phyloP scores from a whole-genome alignment of 2,113 vertebrate species.

The Scophthalmus maximus region DNA sequence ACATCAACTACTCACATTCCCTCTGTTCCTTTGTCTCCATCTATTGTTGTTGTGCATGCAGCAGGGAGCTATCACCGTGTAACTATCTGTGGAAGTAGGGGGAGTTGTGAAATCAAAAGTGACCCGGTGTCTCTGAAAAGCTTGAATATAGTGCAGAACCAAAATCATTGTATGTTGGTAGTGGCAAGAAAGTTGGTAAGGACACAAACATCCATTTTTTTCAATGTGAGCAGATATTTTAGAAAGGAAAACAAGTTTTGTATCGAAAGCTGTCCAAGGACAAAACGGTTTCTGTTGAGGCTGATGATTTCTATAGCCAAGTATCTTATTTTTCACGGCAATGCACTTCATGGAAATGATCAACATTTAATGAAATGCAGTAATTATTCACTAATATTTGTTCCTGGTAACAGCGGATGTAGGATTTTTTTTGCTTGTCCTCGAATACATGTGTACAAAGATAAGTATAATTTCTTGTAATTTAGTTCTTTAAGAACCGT shows the following conservation, averaged over 20 bases:
- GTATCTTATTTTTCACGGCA: not conserved
- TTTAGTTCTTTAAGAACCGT: conserved; percentile 19
- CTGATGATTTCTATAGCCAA: not conserved
- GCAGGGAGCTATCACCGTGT: no score
- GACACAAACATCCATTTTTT: no score
- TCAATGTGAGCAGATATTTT: no score
- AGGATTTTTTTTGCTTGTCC: conserved; percentile 6
- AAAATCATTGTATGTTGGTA: no score
- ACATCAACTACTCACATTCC: not conserved
- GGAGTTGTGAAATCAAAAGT: no score
- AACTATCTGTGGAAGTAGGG: no score
- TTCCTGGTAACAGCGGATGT: not conserved
- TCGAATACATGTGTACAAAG: not conserved
- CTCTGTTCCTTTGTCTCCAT: no score
- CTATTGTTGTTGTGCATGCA: no score
- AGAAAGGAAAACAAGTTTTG: no score
- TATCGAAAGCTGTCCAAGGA: conserved; percentile 15
- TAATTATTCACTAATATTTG: conserved; percentile 23
- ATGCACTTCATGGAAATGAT: not conserved
- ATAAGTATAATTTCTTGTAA: not conserved
- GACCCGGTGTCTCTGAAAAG: no score
- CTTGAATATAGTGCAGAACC: no score
- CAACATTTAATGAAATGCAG: conserved; percentile 10
- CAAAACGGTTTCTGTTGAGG: not conserved
- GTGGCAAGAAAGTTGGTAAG: no score